Evolutionary conservation across 1,140 invertebrate genomes (phyloP), one percentile per base, ranked within the genome.

Genomic region (Drosophila lowei): DNA sequence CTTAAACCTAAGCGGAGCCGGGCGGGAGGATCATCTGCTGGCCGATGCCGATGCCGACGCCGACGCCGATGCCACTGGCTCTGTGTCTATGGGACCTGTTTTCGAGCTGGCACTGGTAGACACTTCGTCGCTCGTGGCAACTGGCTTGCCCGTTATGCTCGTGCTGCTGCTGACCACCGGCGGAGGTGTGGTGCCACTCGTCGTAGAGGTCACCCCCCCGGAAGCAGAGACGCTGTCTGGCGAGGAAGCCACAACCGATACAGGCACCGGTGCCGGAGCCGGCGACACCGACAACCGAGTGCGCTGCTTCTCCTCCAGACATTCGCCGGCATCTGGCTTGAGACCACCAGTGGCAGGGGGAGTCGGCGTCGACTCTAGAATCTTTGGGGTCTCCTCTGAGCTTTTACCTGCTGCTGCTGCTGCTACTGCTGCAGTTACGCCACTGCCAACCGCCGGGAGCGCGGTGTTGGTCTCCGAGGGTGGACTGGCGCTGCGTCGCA

Each of bases 91-190:
- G 52, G 83, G 58, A 48, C 11, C 34, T 5, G 34, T 0, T 13
- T 38, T 38, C 13, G 78, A 76, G 75, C 61, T 66, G 59, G 66
- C 83, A 89, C 78, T 88, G 6, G 83, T 88, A 56, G 78, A 68
- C 58, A 88, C 84, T 55, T 89, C 84, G n/a, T 89, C 83, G 60
- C 61, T 58, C 44, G 59, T 55, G 41, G 44, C 11, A 11, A 49
- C 59, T 8, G 30, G 53, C 28, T 64, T 44, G 38, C 25, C 16
- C 21, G 63, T 55, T 46, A 71, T 46, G 55, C 68, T 89, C 44
- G 89, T 90, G 70, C 90, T 91, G 75, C 90, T 91, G 60, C 90
- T 91, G 25, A 91, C 90, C 54, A 90, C 83, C 9, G 90, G 90
- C 42, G 90, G 90, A 8, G 90, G 64, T 28, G 70, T 85, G 52